Conservation (phyloP, 2,797 vertebrate genomes). For the Microctenopoma stevenorrisi region DNA sequence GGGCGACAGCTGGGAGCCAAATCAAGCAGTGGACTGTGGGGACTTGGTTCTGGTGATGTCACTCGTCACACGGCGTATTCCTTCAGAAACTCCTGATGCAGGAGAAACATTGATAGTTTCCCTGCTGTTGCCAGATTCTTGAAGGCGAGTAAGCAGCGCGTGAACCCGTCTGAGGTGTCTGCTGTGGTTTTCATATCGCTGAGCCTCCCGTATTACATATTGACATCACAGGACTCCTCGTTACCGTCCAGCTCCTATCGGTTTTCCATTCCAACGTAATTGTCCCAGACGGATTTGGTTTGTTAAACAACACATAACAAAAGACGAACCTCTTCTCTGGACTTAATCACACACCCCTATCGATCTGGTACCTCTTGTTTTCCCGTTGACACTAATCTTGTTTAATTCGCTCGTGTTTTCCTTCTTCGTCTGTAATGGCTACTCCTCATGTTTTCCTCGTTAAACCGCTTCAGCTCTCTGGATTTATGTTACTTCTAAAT, state of each 20-base stretch:
- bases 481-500: not conserved
- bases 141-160: not conserved
- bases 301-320: conserved; percentile 23
- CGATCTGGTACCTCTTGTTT: conserved; percentile 21
- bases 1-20: not conserved
- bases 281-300: conserved; percentile 38
- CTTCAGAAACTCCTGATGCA: not conserved
- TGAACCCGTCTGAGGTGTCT: not conserved
- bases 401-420: conserved; percentile 12
- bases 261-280: conserved; percentile 39
- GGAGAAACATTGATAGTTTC: not conserved
- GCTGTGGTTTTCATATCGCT: not conserved
- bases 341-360: conserved; percentile 35
- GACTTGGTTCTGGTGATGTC: not conserved
- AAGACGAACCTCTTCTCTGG: conserved; percentile 19
- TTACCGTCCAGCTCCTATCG: conserved; percentile 8
- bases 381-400: conserved; percentile 26
- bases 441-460: too few species aligned
- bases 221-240: not conserved
- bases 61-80: not conserved
- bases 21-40: not conserved
- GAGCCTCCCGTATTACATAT: not conserved
- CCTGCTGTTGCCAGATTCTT: not conserved
- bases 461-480: not conserved
- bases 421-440: not conserved